A percentile compares a stretch with the other conserved stretches of the same genome.
These are phyloP conservation scores for Acleris sparsana DNA, from an alignment of 2,888 invertebrate species.

Conservation along the genomic window DNA sequence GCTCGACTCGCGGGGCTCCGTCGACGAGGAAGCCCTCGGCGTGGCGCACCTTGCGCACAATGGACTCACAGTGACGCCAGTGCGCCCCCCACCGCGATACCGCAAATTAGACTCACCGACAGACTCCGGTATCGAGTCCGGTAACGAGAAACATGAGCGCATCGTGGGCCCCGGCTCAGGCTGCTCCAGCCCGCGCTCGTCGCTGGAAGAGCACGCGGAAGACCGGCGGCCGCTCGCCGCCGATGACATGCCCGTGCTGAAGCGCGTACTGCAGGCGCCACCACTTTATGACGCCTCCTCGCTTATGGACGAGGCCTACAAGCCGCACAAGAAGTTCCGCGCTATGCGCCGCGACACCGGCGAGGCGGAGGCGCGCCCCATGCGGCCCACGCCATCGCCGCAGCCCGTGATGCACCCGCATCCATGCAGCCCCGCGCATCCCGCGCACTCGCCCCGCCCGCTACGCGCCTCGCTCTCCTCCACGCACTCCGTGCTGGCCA, in stretches of 20 bases:
- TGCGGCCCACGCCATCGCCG: slow-evolving; percentile 77
- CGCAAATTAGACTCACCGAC: slow-evolving; percentile 95
- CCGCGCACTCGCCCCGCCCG: slow-evolving; percentile 82
- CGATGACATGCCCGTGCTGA: slow-evolving; percentile 96
- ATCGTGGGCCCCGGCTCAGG: slow-evolving; percentile 87
- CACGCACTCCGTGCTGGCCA: slow-evolving; percentile 94
- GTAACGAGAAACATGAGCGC: slow-evolving; percentile 93
- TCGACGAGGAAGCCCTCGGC: slow-evolving; percentile 90
- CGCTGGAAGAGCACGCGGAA: slow-evolving; percentile 90
- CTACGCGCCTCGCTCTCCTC: slow-evolving; percentile 87
- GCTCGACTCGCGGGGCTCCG: slow-evolving; percentile 88
- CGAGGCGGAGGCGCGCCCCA: slow-evolving; percentile 86
- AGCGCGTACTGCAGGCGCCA: slow-evolving; percentile 95
- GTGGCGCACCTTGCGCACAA: slow-evolving; percentile 88
- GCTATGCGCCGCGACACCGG: slow-evolving; percentile 92
- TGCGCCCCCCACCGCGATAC: slow-evolving; percentile 86
- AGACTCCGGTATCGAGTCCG: slow-evolving; percentile 96
- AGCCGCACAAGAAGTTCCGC: slow-evolving; percentile 97
- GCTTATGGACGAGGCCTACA: slow-evolving; percentile 97
- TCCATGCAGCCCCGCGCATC: slow-evolving; percentile 65
- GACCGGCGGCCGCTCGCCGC: slow-evolving; percentile 83
- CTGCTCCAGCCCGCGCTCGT: slow-evolving; percentile 93
- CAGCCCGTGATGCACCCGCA: slow-evolving; percentile 81
- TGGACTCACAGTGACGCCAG: slow-evolving; percentile 89
- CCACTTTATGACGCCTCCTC: slow-evolving; percentile 95